A percentile compares a stretch with the other conserved stretches of the same genome.
phyloP scores from a whole-genome alignment of 2,888 invertebrate genomes.

The Cataglyphis cursor region DNA sequence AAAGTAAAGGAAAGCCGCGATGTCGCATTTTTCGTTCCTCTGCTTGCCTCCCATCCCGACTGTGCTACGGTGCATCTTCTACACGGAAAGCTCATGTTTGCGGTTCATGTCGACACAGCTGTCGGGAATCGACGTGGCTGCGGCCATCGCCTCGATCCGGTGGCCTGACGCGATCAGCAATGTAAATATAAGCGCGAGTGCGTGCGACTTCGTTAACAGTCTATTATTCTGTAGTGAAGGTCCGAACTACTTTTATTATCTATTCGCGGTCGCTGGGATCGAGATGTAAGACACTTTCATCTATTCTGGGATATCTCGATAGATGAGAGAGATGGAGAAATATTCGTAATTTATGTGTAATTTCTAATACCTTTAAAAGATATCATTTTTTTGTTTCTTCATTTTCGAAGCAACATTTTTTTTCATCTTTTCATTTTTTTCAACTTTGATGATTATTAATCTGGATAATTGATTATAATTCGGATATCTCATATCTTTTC shows the following conservation, averaged over 20 bases:
- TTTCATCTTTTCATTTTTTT: too few relatives aligned
- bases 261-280: background rate
- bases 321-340: background rate
- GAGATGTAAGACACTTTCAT: background rate
- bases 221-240: conserved; percentile 51
- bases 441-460: background rate
- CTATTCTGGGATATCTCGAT: background rate
- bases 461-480: background rate
- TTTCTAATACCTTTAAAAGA: background rate
- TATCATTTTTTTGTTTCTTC: background rate
- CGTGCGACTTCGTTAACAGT: conserved; percentile 65
- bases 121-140: conserved; percentile 37
- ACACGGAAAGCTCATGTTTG: conserved; percentile 62
- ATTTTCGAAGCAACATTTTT: background rate
- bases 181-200: conserved; percentile 63
- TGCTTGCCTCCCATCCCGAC: background rate
- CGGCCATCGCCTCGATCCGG: conserved; percentile 27
- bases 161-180: conserved; percentile 61
- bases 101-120: conserved; percentile 66
- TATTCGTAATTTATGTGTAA: background rate
- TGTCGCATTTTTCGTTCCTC: conserved; percentile 36
- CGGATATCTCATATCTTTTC: background rate
- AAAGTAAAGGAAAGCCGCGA: conserved; percentile 43
- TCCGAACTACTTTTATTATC: conserved; percentile 28
- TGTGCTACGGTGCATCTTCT: conserved; percentile 32